Conservation (phyloP, 2,113 vertebrate species). For the Petaurus breviceps region DNA sequence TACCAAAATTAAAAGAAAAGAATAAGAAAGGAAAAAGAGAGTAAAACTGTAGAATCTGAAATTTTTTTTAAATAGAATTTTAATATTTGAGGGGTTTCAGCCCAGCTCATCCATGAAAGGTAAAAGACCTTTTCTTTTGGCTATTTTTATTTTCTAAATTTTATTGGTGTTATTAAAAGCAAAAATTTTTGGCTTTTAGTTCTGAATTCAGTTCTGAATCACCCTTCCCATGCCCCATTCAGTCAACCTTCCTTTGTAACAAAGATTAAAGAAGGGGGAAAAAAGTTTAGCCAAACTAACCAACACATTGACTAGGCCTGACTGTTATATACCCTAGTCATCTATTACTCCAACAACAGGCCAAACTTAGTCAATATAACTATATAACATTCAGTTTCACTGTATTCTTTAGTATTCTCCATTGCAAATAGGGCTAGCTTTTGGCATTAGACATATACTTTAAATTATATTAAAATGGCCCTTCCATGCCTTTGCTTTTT, state of each 20-base stretch:
- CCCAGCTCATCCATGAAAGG: constrained; percentile 23
- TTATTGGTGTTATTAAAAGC: not conserved
- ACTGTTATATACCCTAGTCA: not conserved
- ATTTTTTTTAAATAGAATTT: not conserved
- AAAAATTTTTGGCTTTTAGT: not conserved
- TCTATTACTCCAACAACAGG: not conserved
- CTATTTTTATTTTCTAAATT: not conserved
- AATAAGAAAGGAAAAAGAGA: not conserved
- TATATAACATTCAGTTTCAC: not conserved
- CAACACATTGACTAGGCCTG: not conserved
- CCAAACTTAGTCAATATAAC: not conserved
- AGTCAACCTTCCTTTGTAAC: not conserved
- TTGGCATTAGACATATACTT: not conserved
- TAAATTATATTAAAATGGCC: not conserved
- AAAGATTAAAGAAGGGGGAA: not conserved
- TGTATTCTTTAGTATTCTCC: not conserved
- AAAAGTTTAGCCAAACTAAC: not conserved
- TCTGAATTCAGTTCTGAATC: not conserved
- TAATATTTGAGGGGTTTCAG: constrained; percentile 27
- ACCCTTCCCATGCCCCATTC: not conserved
- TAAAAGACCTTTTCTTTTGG: constrained; percentile 16
- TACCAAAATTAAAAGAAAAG: not conserved
- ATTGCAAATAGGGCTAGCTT: not conserved
- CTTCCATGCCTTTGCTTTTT: not conserved
- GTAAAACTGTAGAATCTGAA: not conserved